Percentiles rank a stretch among this genome's conserved stretches.
Conservation (phyloP, 2,888 invertebrate genomes). For the Eustalomyia histrio region DNA sequence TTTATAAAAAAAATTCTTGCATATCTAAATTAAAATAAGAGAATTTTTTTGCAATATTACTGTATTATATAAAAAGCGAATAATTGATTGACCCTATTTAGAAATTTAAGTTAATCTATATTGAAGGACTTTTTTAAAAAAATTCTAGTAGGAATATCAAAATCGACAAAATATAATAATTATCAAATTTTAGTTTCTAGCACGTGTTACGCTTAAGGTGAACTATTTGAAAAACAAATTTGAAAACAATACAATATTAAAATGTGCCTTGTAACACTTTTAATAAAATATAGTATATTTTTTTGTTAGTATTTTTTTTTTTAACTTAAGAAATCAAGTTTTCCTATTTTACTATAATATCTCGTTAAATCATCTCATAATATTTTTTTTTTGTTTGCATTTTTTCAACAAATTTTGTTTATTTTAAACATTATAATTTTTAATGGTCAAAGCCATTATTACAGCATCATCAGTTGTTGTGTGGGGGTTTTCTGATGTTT, state of each 20-base stretch:
- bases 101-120: no score
- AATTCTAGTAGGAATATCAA: no score
- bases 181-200: constrained; percentile 17
- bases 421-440: constrained; percentile 59
- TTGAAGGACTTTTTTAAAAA: no score
- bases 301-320: not conserved
- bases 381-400: constrained; percentile 22
- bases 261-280: constrained; percentile 61
- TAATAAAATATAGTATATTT: constrained; percentile 3
- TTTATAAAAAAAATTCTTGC: no score
- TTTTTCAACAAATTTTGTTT: constrained; percentile 35
- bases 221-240: constrained; percentile 20
- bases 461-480: constrained; percentile 47
- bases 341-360: constrained; percentile 32
- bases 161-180: not conserved
- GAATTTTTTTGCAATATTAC: no score
- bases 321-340: constrained; percentile 11
- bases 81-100: no score
- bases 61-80: no score
- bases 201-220: constrained; percentile 63
- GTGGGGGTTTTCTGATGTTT: constrained; percentile 19
- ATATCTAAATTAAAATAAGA: no score
- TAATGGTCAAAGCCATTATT: constrained; percentile 65
- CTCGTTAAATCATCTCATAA: constrained; percentile 55
- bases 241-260: constrained; percentile 58